Evolutionary conservation across 1,140 invertebrate species (phyloP).

Genomic region (Diorhabda sublineata): DNA sequence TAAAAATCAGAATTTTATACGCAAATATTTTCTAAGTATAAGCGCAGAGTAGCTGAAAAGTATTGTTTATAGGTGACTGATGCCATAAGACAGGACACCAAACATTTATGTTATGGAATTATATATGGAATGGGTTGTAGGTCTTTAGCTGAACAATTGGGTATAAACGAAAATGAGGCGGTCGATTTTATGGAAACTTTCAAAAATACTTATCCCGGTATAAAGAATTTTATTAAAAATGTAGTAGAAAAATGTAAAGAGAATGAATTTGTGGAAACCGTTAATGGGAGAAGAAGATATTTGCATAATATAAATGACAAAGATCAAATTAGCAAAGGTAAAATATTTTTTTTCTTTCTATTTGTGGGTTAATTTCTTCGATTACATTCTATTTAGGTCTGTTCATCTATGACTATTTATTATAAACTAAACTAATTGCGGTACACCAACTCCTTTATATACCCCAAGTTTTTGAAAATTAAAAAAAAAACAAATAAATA

Average conservation of each 20-base stretch:
- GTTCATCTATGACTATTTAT: neutral
- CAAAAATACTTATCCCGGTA: conserved; percentile 73
- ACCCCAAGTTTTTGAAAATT: neutral
- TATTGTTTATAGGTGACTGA: conserved; percentile 58
- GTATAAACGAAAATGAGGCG: conserved; percentile 78
- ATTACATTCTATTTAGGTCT: neutral
- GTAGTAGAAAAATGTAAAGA: conserved; percentile 66
- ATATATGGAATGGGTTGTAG: conserved; percentile 95
- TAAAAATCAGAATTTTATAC: no score
- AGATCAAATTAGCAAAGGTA: conserved; percentile 58
- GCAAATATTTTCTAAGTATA: no score
- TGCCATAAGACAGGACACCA: conserved; percentile 77
- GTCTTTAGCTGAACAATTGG: conserved; percentile 76
- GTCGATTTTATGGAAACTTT: conserved; percentile 77
- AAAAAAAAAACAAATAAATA: no score
- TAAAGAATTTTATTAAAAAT: conserved; percentile 62
- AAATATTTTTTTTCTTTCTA: conserved; percentile 24
- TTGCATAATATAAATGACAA: conserved; percentile 71
- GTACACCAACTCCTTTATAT: no score
- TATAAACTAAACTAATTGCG: neutral
- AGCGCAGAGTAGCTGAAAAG: no score
- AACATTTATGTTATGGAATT: conserved; percentile 95
- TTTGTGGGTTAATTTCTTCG: neutral
- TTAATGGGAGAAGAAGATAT: conserved; percentile 73
- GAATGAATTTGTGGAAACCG: conserved; percentile 78